Evolutionary conservation across 2,797 vertebrate genomes (phyloP).

Genomic region (Clarias pachynema): DNA sequence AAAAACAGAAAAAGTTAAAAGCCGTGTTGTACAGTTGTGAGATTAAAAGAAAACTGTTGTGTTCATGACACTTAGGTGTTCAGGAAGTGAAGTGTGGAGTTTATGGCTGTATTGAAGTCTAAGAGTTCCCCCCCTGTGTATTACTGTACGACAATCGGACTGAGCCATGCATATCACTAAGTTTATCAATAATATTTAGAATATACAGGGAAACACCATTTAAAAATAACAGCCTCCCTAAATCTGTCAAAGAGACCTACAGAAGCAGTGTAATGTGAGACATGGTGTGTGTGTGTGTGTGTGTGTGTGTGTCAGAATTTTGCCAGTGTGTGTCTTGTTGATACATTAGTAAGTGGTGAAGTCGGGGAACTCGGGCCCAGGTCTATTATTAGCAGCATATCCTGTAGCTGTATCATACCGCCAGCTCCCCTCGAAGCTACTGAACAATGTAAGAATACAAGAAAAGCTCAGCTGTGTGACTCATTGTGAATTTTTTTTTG

Average conservation of each 20-base stretch:
- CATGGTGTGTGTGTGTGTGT: not conserved
- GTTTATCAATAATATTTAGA: not conserved
- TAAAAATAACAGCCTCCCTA: not conserved
- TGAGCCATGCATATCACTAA: not conserved
- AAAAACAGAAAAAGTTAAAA: not conserved
- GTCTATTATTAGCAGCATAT: slow-evolving; percentile 57
- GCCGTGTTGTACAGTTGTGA: too few species aligned
- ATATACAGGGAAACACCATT: not conserved
- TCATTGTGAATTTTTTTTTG: slow-evolving; percentile 15
- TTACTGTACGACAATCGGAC: not conserved
- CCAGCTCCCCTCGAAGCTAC: slow-evolving; percentile 36
- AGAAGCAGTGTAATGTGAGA: not conserved
- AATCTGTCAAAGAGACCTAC: not conserved
- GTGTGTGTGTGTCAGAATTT: not conserved
- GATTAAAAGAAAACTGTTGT: too few species aligned
- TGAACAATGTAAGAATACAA: slow-evolving; percentile 28
- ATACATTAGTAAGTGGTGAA: not conserved
- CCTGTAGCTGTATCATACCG: slow-evolving; percentile 43
- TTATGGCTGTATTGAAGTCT: not conserved
- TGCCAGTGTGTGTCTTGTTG: not conserved
- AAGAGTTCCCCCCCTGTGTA: too few species aligned
- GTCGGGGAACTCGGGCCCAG: slow-evolving; percentile 44
- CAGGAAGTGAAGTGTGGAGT: not conserved
- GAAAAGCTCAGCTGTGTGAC: not conserved
- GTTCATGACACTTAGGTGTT: not conserved